These are phyloP conservation scores for Neoseiulus cucumeris DNA, from an alignment of 1,140 invertebrate genomes.

Conservation along the genomic window DNA sequence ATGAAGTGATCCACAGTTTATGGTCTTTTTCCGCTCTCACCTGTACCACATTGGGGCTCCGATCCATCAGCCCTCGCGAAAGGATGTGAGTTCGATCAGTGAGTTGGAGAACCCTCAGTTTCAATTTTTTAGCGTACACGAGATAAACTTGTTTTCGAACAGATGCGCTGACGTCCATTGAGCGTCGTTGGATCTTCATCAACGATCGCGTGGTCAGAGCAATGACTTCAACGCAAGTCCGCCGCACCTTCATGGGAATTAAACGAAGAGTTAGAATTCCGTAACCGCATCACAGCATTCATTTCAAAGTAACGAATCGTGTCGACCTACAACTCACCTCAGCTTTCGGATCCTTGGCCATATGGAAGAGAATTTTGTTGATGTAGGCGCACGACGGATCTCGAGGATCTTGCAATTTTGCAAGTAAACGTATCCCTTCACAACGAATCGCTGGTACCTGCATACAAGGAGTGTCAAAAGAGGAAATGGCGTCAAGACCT, in stretches of 20 bases:
- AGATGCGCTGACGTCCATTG: neutral
- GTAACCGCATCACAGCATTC: too few relatives aligned
- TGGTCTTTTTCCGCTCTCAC: too few relatives aligned
- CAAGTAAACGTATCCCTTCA: neutral
- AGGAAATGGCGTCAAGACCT: too few relatives aligned
- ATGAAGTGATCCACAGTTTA: too few relatives aligned
- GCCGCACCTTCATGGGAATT: neutral
- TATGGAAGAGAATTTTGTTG: slow-evolving; percentile 3
- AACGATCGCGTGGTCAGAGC: neutral
- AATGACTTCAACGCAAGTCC: neutral
- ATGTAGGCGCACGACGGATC: neutral
- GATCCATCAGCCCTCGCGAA: neutral
- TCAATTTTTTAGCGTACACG: neutral
- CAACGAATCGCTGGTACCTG: neutral
- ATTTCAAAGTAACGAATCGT: too few relatives aligned
- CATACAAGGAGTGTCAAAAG: too few relatives aligned
- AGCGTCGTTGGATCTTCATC: neutral
- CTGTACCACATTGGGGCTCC: neutral
- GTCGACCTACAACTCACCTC: too few relatives aligned
- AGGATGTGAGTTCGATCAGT: neutral
- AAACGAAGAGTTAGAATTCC: too few relatives aligned
- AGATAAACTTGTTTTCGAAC: neutral
- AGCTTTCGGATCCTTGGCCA: slow-evolving; percentile 1
- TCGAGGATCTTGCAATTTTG: neutral
- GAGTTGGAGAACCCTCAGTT: neutral